Percentiles rank a stretch among this genome's conserved stretches.
These are phyloP conservation scores for Peucedramus taeniatus DNA, from an alignment of 2,113 vertebrate genomes.

Conservation along the genomic window DNA sequence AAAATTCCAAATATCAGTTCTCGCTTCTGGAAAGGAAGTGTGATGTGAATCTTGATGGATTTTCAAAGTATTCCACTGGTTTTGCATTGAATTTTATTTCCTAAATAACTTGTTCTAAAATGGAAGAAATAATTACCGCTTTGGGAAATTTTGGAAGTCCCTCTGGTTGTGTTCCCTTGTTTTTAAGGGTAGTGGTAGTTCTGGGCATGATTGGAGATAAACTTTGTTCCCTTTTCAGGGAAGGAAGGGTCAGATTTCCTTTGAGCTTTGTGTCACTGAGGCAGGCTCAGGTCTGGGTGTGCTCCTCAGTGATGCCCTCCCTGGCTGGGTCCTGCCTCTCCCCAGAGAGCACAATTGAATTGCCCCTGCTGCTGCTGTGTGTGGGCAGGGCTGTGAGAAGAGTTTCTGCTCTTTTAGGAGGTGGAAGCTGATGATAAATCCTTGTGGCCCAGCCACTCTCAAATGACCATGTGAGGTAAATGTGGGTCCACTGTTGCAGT, in stretches of 20 bases:
- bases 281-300: not conserved
- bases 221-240: not conserved
- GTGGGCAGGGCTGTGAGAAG: not conserved
- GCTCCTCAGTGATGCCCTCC: not conserved
- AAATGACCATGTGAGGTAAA: not conserved
- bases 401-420: not conserved
- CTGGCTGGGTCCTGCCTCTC: not conserved
- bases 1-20: conserved; percentile 39
- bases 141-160: not conserved
- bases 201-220: not conserved
- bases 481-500: not conserved
- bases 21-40: not conserved
- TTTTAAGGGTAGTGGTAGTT: not conserved
- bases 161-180: not conserved
- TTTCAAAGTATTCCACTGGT: conserved; percentile 16
- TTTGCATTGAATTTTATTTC: conserved; percentile 29
- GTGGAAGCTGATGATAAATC: not conserved
- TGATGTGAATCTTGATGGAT: conserved; percentile 33
- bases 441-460: not conserved
- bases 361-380: not conserved
- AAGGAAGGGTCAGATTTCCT: not conserved
- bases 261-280: not conserved
- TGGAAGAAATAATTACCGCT: not conserved
- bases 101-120: not conserved
- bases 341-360: not conserved